phyloP scores from a whole-genome alignment of 2,113 vertebrate genomes.

The Brachypodius melanocephalos region DNA sequence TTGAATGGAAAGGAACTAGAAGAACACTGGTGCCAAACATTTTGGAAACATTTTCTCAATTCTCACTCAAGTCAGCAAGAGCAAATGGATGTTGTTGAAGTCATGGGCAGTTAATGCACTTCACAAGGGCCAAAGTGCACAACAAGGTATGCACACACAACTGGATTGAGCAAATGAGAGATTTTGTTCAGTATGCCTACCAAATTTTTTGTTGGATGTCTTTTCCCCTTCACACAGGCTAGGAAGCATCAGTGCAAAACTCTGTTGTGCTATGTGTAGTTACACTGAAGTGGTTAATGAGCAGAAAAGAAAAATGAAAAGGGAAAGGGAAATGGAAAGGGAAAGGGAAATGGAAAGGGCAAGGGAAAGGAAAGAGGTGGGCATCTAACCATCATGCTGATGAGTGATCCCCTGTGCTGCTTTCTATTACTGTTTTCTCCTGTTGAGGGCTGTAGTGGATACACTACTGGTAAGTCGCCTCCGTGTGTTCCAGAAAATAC shows the following conservation, averaged over 20 bases:
- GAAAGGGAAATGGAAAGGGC: background rate
- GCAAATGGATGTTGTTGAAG: background rate
- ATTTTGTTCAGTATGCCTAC: background rate
- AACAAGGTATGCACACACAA: accelerated
- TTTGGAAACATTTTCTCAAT: background rate
- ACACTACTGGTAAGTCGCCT: background rate
- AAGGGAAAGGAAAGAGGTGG: background rate
- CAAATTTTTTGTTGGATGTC: background rate
- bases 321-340: background rate
- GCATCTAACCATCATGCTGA: background rate
- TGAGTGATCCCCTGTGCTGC: background rate
- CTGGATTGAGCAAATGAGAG: background rate
- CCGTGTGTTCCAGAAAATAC: background rate
- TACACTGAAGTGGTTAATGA: background rate
- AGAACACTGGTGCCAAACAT: background rate
- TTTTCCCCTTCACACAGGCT: background rate
- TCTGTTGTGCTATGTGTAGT: background rate
- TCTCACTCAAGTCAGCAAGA: background rate
- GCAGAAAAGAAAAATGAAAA: background rate
- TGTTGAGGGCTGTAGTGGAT: background rate
- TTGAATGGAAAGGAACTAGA: background rate
- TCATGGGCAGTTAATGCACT: background rate
- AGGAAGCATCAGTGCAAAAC: background rate
- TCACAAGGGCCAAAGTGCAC: background rate
- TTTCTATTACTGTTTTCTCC: background rate